Evolutionary conservation across 2,888 invertebrate species (phyloP), one percentile per base, ranked within the genome.

Genomic region (Lacanobia oleracea): DNA sequence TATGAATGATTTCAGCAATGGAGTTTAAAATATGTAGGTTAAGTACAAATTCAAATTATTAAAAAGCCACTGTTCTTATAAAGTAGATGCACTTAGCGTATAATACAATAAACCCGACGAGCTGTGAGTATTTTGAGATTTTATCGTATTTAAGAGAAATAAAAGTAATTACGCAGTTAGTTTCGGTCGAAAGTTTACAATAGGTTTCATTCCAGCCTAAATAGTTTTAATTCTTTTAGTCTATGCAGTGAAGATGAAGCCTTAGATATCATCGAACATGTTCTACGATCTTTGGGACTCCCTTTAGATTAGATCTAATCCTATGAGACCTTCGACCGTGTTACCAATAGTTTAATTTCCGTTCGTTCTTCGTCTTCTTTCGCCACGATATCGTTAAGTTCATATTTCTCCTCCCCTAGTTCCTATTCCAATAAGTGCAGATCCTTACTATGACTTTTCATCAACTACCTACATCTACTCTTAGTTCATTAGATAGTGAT

Each of bases 111-210:
- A 95, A 95, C 93, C 95, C 94, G 95, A 96, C 90, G 96, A 96
- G 95, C 96, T 96, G 96, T 96, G 96, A 96, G 93, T 93, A 95
- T 95, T 96, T 95, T 95, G 96, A 96, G 95, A 95, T 96, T 95
- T 96, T 95, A 96, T 95, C 95, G 95, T 95, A 94, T 92, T 92
- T 93, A 95, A 95, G 95, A 92, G 88, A 90, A 89, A 92, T 90
- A 88, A 91, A 88, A 75, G 72, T 91, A 90, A 90, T 91, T 89
- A 90, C 87, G 91, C 90, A 78, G 88, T 94, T 94, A 93, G 91
- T 93, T 94, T 92, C 89, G 89, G 92, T 93, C 91, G 91, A 91
- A 90, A 86, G 86, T 90, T 91, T 89, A 90, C 90, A 88, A 91
- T 91, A 92, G 89, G 91, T 94, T 94, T 91, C 90, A 92, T 92